Percentiles rank a stretch among this genome's conserved stretches.
These are phyloP conservation scores for Ictidomys tridecemlineatus DNA, from an alignment of 2,113 vertebrate genomes.

Conservation along the genomic window DNA sequence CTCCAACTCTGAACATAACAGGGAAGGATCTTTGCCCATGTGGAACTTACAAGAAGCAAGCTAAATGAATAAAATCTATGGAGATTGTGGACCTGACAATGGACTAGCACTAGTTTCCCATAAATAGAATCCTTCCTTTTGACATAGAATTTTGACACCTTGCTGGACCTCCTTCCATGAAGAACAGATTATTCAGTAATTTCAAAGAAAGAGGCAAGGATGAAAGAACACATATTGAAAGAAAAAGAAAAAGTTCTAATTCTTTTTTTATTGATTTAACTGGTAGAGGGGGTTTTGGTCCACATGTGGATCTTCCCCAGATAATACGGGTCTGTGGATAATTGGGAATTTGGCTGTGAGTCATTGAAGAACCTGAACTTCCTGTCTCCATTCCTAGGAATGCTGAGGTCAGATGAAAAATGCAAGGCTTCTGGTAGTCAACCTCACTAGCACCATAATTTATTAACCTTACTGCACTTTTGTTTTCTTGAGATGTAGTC, in stretches of 20 bases:
- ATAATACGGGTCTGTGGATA: background rate
- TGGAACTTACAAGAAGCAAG: background rate
- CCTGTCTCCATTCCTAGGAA: background rate
- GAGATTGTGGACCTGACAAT: background rate
- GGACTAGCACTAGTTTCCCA: background rate
- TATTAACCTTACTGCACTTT: background rate
- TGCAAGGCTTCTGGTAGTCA: background rate
- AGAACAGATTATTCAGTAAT: background rate
- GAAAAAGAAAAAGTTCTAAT: background rate
- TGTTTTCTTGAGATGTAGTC: too few species aligned
- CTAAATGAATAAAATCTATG: background rate
- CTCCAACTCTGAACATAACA: background rate
- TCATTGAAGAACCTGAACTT: background rate
- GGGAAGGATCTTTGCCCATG: background rate
- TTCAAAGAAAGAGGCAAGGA: background rate
- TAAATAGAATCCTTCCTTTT: background rate
- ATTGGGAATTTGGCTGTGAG: background rate
- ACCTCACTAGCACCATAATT: background rate
- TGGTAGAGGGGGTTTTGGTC: background rate
- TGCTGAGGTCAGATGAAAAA: background rate
- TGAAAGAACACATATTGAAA: background rate
- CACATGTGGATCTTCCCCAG: background rate
- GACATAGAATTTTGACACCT: slow-evolving; percentile 4
- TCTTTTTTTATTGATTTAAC: background rate
- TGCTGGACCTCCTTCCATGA: background rate